Base-by-base conservation (phyloP, 1,140 invertebrate species). In the Drosophila carrolli region DNA sequence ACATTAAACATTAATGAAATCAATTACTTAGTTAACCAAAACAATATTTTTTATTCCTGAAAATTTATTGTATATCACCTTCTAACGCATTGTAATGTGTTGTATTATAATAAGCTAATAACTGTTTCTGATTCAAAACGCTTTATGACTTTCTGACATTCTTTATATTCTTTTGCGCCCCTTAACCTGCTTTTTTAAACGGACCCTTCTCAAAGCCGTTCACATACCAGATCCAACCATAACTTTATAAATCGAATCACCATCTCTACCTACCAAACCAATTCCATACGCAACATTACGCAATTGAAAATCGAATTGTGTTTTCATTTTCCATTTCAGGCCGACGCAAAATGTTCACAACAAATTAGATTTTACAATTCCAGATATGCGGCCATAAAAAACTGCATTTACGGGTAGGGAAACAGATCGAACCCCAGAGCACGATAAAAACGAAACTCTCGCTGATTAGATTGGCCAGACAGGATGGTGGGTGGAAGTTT, bases 281-380 rank as follows among this genome's bases (percentile, higher is more conserved):
- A 76, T 67, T 89, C 86, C 78, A 73, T 89, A 80, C 81, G 84
- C 80, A 72, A 62, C 84, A 88, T 88, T 88, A 81, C 76, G 80
- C 80, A 88, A 89, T 84, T 75, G 80, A 89, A 88, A 86, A 88
- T 86, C 75, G 75, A 86, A 86, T 86, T 86, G 78, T 67, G 55
- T 75, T 72, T 72, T 78, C 53, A 35, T 67, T 83, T 75, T 58
- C 72, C 57, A 53, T 55, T 61, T 50, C 27, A 75, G 47, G 56
- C 59, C 53, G 19, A 29, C 8, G 32, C 23, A 68, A 70, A 54
- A 56, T 81, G 79, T 80, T 73, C 54, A 40, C 54, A 61, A 63
- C 66, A 89, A 88, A 88, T 89, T 89, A 63, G 84, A 88, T 88
- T 88, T 89, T 84, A 84, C 68, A 88, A 68, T 89, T 89, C 65